Conservation (phyloP, 2,113 vertebrate genomes). For the Trogon surrucura region DNA sequence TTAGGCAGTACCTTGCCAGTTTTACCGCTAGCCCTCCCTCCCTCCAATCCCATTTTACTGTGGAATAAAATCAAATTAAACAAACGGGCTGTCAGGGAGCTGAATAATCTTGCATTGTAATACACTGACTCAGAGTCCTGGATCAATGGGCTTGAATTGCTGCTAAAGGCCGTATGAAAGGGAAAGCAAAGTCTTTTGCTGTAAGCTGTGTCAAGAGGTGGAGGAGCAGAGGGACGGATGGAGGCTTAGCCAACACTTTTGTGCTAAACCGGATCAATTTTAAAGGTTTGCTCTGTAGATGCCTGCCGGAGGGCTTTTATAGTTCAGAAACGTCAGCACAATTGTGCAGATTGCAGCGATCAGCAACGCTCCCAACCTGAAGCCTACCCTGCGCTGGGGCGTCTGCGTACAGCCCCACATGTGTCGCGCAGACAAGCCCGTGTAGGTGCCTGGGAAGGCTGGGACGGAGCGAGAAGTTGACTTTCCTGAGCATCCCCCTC, state of each 20-base stretch:
- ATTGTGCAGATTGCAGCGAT: conserved; percentile 13
- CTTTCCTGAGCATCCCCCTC: not conserved
- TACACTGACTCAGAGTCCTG: not conserved
- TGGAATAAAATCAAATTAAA: conserved; percentile 30
- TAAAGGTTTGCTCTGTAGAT: conserved; percentile 61
- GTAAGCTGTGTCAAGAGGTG: conserved; percentile 44
- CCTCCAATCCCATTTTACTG: not conserved
- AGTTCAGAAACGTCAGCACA: conserved; percentile 56
- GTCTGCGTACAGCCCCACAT: not conserved
- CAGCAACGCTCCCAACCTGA: not conserved
- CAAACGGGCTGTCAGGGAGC: not conserved
- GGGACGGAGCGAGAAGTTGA: not conserved
- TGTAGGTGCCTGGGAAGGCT: not conserved
- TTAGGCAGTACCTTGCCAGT: not conserved
- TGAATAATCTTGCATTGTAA: conserved; percentile 53
- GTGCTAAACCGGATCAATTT: conserved; percentile 59
- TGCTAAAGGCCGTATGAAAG: conserved; percentile 49
- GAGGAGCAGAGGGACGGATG: not conserved
- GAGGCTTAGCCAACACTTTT: conserved; percentile 61
- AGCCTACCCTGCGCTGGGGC: not conserved
- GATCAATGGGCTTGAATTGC: conserved; percentile 61
- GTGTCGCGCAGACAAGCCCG: accelerated
- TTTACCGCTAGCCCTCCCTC: not conserved
- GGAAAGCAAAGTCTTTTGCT: conserved; percentile 56
- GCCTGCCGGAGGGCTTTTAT: conserved; percentile 37